A percentile compares a stretch with the other conserved stretches of the same genome.
phyloP scores from a whole-genome alignment of 1,140 invertebrate species.

The Diprion similis region DNA sequence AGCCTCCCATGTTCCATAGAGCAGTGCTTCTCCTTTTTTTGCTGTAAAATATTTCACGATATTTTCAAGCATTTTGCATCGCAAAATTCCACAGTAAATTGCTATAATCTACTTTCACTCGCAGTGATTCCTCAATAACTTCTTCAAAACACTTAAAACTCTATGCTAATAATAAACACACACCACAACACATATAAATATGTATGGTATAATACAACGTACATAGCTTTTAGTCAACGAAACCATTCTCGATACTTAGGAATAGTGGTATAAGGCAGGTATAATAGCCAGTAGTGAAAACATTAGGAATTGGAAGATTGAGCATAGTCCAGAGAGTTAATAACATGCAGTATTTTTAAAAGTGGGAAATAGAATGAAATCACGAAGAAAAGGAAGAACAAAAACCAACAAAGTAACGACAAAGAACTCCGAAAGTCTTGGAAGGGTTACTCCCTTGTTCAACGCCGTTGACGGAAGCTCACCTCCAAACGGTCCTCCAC shows the following conservation, averaged over 20 bases:
- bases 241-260: too few species aligned
- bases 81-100: background rate
- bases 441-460: background rate
- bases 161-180: too few species aligned
- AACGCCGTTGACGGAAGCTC: constrained; percentile 18
- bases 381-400: too few species aligned
- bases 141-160: too few species aligned
- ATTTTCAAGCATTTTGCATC: background rate
- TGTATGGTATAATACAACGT: too few species aligned
- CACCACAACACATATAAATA: too few species aligned
- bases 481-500: constrained; percentile 35
- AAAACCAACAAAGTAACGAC: too few species aligned
- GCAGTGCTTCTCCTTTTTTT: constrained; percentile 38
- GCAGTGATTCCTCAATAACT: too few species aligned
- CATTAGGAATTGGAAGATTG: background rate
- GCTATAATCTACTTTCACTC: too few species aligned
- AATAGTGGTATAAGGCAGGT: too few species aligned
- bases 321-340: background rate
- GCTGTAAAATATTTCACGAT: constrained; percentile 29
- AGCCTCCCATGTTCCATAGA: constrained; percentile 49
- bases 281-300: too few species aligned
- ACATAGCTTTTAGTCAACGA: too few species aligned
- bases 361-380: background rate
- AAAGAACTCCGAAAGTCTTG: background rate
- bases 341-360: background rate